Base-by-base conservation (phyloP, 2,113 vertebrate genomes). In the Myrmophylax atrothorax region DNA sequence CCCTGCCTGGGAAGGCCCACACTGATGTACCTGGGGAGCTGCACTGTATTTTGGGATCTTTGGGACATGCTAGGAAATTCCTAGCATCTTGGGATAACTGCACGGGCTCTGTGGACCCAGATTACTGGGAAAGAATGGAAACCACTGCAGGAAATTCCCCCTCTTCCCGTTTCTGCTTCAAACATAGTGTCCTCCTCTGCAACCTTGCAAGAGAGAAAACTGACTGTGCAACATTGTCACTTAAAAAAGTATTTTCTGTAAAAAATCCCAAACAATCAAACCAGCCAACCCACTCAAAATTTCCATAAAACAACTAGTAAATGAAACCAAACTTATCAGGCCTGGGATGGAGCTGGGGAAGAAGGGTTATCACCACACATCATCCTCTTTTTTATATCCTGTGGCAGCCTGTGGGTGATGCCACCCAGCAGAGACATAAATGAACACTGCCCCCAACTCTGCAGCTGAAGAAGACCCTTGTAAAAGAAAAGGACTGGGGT, bases 51-150 rank as follows among this genome's bases (percentile, higher is more conserved):
- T 97, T 42, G 77, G 78, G 91, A 95, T 96, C 94, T 82, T 83
- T 96, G 91, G 87, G 67, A 81, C 81, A 96, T 50, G 59, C 89
- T 96, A 95, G 75, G 95, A 96, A 98, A 95, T 96, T 96, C 95
- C 92, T 72, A 85, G 89, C 46, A 22, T n/a, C 78, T 91, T 4
- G 23, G 92, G 94, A 97, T 85, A 97, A 97, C 95, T 49, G 42
- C 85, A 62, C 4, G 38, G 56, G 37, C 35, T 85, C 42, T 88
- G 86, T 1, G 5, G 50, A 78, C 25, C 52, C 33, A 53, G 56
- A 75, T 55, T 55, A 59, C 33, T 42, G 66, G 52, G 52, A 72
- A 83, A 67, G 83, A 92, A 86, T 37, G 79, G 75, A 92, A 93
- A 70, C 0, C 42, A 78, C 31, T 0, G 3, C 56, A 82, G 75